These are phyloP conservation scores for Dipodomys spectabilis DNA, from an alignment of 2,113 vertebrate species.

Conservation along the genomic window DNA sequence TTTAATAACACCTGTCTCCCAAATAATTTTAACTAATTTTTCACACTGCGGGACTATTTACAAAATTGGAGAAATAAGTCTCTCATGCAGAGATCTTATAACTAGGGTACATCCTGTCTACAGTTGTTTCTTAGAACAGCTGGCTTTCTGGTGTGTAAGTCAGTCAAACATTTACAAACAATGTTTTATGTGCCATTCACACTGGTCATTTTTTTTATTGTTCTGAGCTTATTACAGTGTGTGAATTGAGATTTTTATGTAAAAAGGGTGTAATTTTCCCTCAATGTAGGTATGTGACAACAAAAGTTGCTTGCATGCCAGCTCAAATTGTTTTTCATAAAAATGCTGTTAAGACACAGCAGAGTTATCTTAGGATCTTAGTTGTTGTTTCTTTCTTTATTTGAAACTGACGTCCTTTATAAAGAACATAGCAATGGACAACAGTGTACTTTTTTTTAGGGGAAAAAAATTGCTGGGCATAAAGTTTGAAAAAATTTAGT, in stretches of 20 bases:
- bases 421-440: slow-evolving; percentile 82
- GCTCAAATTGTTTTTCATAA: slow-evolving; percentile 71
- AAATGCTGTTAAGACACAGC: slow-evolving; percentile 81
- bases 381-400: slow-evolving; percentile 79
- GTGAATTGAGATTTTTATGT: slow-evolving; percentile 79
- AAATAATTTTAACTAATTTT: not conserved
- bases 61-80: not conserved
- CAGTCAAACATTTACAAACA: not conserved
- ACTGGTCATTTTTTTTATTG: slow-evolving; percentile 83
- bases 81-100: not conserved
- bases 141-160: not conserved
- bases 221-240: slow-evolving; percentile 82
- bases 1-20: not conserved
- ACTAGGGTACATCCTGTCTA: fast-evolving
- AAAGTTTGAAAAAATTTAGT: slow-evolving; percentile 82
- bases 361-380: slow-evolving; percentile 67
- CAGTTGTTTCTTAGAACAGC: not conserved
- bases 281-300: slow-evolving; percentile 79
- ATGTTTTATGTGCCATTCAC: slow-evolving; percentile 84
- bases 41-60: not conserved
- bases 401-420: slow-evolving; percentile 84
- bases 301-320: slow-evolving; percentile 79
- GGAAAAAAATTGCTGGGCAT: slow-evolving; percentile 82
- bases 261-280: slow-evolving; percentile 80
- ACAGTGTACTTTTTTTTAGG: slow-evolving; percentile 85